Percentiles rank a stretch among this genome's conserved stretches.
Evolutionary conservation across 2,888 invertebrate species (phyloP).

Genomic region (Brachyptera putata): DNA sequence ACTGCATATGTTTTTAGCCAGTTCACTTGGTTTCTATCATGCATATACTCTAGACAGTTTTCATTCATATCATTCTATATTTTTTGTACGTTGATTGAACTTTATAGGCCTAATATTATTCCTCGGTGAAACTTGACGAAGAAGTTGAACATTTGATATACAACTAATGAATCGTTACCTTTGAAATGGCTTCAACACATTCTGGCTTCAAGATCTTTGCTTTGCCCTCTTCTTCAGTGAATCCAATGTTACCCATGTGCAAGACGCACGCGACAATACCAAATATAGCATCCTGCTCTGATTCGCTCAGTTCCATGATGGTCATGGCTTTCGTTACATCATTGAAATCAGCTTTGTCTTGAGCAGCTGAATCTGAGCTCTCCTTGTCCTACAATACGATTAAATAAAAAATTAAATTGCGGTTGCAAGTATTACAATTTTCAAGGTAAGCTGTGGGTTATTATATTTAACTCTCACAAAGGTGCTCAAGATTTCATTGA

Average conservation of each 20-base stretch:
- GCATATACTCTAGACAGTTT: no score
- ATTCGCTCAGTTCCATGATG: conserved; percentile 67
- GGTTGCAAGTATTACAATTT: no score
- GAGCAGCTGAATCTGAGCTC: conserved; percentile 43
- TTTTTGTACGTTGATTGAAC: no score
- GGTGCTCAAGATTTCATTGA: background rate
- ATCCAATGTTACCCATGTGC: conserved; percentile 83
- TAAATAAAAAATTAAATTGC: no score
- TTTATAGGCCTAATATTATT: no score
- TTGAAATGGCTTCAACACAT: conserved; percentile 58
- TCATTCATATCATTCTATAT: no score
- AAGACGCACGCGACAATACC: conserved; percentile 78
- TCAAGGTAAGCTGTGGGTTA: no score
- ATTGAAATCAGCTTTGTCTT: conserved; percentile 66
- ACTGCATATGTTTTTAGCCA: no score
- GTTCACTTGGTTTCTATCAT: no score
- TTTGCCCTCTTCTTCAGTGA: conserved; percentile 66
- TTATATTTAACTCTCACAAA: no score
- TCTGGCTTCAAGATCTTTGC: conserved; percentile 66
- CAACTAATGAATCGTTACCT: conserved; percentile 58
- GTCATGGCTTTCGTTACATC: conserved; percentile 69
- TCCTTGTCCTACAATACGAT: conserved; percentile 48
- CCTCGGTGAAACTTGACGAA: no score
- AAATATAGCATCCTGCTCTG: conserved; percentile 72
- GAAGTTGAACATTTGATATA: no score